Base-by-base conservation (phyloP, 2,113 vertebrate species). In the Marmota monax region DNA sequence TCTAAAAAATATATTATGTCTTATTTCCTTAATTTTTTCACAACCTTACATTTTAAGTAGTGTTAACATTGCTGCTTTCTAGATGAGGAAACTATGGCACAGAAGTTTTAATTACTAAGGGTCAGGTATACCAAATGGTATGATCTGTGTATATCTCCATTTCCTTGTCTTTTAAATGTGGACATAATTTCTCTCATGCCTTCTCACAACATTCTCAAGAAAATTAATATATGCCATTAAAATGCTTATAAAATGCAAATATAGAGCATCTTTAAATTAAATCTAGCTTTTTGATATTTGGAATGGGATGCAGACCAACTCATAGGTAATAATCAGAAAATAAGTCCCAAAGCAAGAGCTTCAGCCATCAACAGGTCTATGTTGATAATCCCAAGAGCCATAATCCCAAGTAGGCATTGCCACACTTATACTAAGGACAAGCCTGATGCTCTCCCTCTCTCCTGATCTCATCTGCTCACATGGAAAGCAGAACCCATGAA, bases 21-120 rank as follows among this genome's bases (percentile, higher is more conserved):
- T 51, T 86, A 72, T 78, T 94, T 88, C 9, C 80, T 92, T 84
- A 88, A 84, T 65, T 87, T 70, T 48, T 25, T 76, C 13, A 77
- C 4, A 69, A 34, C 11, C 6, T 93, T 76, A 48, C 18, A n/a
- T 37, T 76, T 93, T 80, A 88, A 77, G 16, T 67, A 18, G 16
- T 48, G 56, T 76, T 29, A 42, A 37, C 4, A 73, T 79, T 7
- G 82, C 7, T 61, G 78, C 11, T 73, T 79, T 51, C 80, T 27
- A 84, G 29, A 67, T 32, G 3, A 92, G 51, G 9, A 93, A 95
- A 78, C 3, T 22, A 5, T 76, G 17, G 17, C 39, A 56, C 20
- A 34, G 2, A 85, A 89, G 5, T 1, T n/a, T 93, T 76, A 63
- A 18, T 42, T n/a, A 3, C 37, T 72, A 85, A 85, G 2, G 2